These are phyloP conservation scores for Lordiphosa collinella DNA, from an alignment of 1,140 invertebrate species.

Conservation along the genomic window DNA sequence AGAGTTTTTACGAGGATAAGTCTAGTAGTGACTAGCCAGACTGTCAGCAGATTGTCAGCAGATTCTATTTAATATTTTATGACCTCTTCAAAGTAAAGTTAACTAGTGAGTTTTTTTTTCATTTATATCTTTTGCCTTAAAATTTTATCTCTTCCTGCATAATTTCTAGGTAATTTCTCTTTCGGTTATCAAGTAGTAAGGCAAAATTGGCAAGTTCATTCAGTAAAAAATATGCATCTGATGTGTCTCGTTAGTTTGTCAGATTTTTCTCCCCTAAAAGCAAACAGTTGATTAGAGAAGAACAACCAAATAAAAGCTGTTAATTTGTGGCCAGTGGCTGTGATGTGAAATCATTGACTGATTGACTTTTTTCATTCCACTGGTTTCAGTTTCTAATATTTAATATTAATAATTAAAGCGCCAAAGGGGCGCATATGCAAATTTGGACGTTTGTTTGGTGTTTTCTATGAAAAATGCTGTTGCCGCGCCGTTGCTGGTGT, in stretches of 20 bases:
- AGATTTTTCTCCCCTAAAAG: constrained; percentile 45
- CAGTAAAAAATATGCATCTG: constrained; percentile 28
- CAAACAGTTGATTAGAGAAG: constrained; percentile 23
- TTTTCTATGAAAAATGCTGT: constrained; percentile 68
- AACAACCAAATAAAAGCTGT: constrained; percentile 48
- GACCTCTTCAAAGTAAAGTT: too few relatives aligned
- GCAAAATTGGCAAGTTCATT: constrained; percentile 1
- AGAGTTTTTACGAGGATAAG: too few relatives aligned
- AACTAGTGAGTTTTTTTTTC: too few relatives aligned
- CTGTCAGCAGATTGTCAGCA: too few relatives aligned
- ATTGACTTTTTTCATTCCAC: constrained; percentile 55
- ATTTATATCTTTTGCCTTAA: too few relatives aligned
- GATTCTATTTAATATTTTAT: too few relatives aligned
- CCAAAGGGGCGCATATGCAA: constrained; percentile 64
- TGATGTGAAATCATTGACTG: constrained; percentile 47
- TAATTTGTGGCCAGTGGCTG: constrained; percentile 44
- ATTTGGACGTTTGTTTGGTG: constrained; percentile 43
- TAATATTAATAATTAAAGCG: constrained; percentile 66
- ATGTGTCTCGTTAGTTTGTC: constrained; percentile 30
- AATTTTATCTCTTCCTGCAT: constrained; percentile 5
- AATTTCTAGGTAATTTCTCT: background rate
- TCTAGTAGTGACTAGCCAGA: too few relatives aligned
- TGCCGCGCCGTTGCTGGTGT: constrained; percentile 17
- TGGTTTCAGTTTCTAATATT: constrained; percentile 52
- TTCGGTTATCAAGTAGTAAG: background rate